Evolutionary conservation across 2,113 vertebrate genomes (phyloP), one percentile per base, ranked within the genome.

Genomic region (Ascaphus truei): DNA sequence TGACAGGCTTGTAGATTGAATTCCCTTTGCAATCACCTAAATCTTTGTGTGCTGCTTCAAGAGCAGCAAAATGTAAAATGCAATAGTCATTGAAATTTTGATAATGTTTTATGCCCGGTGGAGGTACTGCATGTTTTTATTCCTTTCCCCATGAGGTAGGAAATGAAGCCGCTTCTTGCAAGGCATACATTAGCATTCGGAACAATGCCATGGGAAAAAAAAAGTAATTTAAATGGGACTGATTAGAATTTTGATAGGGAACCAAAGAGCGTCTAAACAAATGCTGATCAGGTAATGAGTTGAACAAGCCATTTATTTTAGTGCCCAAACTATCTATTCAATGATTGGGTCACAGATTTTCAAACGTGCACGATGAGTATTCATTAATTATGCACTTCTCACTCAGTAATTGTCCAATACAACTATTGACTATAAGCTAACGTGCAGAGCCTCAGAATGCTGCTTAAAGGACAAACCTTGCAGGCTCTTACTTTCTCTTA

Each of bases 171-270:
- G 58, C 79, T 83, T 55, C 55, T 68, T 74, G 72, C 76, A 71
- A 71, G 73, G 79, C 80, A 80, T 80, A 81, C 77, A 84, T 84
- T 81, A 86, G 74, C 79, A 75, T 83, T 79, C 78, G 34, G 79
- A 82, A 83, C 76, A 83, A 80, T 43, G 22, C 72, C 12, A 47
- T 45, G 29, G 63, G n/a, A 67, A 74, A 79, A 75, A 66, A 68
- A 76, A 64, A 56, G 72, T 73, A 73, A 81, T 74, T 74, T 79
- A 80, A 83, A 72, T 71, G 71, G 73, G 75, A 73, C 76, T 48
- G 60, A 80, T 79, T 72, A 75, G 60, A 79, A 74, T 78, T 77
- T 77, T 78, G 78, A 76, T 72, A 81, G 75, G 69, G 75, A 75
- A 75, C 76, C 58, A 13, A 71, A 74, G 81, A 77, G 47, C 75